Evolutionary conservation across 2,888 invertebrate genomes (phyloP).

Genomic region (Hirudinaria manillensis): DNA sequence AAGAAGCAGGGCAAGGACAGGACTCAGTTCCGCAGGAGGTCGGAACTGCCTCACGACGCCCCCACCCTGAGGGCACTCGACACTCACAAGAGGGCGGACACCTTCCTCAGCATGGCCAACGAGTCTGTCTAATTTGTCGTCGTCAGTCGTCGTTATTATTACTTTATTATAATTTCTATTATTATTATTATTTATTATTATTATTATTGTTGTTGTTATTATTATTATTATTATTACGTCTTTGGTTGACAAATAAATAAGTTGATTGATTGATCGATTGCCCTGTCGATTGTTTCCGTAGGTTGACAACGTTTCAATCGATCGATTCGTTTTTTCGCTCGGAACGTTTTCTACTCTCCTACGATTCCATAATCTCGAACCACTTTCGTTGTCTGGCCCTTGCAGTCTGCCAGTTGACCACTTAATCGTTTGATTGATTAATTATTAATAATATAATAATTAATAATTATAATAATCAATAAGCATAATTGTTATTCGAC

Average conservation of each 20-base stretch:
- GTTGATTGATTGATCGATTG: not conserved
- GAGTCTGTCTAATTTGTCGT: conserved; percentile 15
- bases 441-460: too few relatives aligned
- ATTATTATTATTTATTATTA: not conserved
- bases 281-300: too few relatives aligned
- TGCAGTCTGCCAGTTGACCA: too few relatives aligned
- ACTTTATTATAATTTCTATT: not conserved
- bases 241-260: not conserved
- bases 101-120: conserved; percentile 27
- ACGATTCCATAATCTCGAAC: too few relatives aligned
- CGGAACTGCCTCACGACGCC: conserved; percentile 87
- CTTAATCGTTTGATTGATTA: conserved; percentile 9
- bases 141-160: not conserved
- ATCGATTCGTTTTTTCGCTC: too few relatives aligned
- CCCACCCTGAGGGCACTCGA: conserved; percentile 81
- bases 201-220: not conserved
- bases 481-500: too few relatives aligned
- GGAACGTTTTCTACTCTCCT: too few relatives aligned
- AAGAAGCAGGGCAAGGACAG: conserved; percentile 59
- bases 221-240: not conserved
- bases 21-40: conserved; percentile 85
- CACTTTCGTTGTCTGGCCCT: too few relatives aligned
- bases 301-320: too few relatives aligned
- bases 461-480: too few relatives aligned
- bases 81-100: conserved; percentile 80